Conservation (phyloP, 2,113 vertebrate genomes). For the Prinia subflava region DNA sequence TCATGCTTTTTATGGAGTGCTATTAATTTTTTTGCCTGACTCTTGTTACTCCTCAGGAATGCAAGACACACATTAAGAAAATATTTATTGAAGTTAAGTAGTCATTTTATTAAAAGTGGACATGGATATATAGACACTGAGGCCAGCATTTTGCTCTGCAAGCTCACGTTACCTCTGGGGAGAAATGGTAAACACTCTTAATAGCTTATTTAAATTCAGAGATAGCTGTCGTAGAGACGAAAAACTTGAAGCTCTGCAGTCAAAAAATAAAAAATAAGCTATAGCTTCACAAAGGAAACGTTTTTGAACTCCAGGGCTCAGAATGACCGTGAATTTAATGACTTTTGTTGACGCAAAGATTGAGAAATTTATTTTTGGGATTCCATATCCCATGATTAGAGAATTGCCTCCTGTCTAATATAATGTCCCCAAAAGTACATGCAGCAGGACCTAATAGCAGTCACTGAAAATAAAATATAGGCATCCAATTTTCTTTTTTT, state of each 20-base stretch:
- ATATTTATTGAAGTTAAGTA: not conserved
- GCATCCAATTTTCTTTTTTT: not conserved
- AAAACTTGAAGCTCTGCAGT: not conserved
- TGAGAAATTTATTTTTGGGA: not conserved
- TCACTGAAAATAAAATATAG: not conserved
- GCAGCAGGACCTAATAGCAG: not conserved
- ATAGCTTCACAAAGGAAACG: not conserved
- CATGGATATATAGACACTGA: not conserved
- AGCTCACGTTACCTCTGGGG: not conserved
- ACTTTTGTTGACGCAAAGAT: not conserved
- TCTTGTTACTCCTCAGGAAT: not conserved
- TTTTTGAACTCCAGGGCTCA: not conserved
- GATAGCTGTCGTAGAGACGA: not conserved
- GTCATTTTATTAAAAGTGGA: not conserved
- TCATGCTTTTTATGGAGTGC: not conserved
- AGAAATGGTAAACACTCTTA: not conserved
- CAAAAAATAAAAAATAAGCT: not conserved
- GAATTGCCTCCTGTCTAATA: not conserved
- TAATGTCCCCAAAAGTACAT: not conserved
- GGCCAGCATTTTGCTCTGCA: not conserved
- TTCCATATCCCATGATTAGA: not conserved
- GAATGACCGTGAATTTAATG: not conserved
- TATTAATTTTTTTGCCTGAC: not conserved
- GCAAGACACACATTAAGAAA: not conserved
- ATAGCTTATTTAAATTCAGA: conserved; percentile 17